Conservation (phyloP, 2,113 vertebrate species). For the Lagopus leucura region DNA sequence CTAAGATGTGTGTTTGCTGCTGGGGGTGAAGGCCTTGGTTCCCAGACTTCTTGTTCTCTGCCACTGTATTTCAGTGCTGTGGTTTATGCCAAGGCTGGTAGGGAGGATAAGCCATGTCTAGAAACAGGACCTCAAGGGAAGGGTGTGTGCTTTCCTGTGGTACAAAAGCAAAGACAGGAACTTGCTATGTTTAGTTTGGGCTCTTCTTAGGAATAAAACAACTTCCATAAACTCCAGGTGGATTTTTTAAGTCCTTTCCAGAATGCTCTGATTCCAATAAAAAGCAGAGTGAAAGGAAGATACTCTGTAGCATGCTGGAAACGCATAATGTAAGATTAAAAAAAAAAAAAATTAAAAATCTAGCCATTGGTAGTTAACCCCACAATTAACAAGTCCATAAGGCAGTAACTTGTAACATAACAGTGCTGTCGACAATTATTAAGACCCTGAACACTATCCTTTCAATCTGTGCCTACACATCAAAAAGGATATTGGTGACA, state of each 20-base stretch:
- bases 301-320: not conserved
- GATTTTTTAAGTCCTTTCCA: not conserved
- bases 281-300: not conserved
- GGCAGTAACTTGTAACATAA: not conserved
- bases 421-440: not conserved
- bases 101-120: not conserved
- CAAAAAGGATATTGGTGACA: not conserved
- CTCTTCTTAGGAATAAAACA: conserved; percentile 7
- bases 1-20: not conserved
- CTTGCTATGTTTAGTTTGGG: conserved; percentile 20
- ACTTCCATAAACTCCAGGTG: not conserved
- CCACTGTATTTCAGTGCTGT: not conserved
- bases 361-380: not conserved
- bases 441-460: not conserved
- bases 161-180: not conserved
- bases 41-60: not conserved
- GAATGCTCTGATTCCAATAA: not conserved
- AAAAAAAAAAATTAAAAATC: not conserved
- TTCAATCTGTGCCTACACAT: not conserved
- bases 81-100: not conserved
- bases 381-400: not conserved
- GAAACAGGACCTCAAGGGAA: not conserved
- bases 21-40: not conserved
- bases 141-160: not conserved
- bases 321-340: not conserved